Evolutionary conservation across 2,113 vertebrate species (phyloP).

Genomic region (Aegithalos caudatus): DNA sequence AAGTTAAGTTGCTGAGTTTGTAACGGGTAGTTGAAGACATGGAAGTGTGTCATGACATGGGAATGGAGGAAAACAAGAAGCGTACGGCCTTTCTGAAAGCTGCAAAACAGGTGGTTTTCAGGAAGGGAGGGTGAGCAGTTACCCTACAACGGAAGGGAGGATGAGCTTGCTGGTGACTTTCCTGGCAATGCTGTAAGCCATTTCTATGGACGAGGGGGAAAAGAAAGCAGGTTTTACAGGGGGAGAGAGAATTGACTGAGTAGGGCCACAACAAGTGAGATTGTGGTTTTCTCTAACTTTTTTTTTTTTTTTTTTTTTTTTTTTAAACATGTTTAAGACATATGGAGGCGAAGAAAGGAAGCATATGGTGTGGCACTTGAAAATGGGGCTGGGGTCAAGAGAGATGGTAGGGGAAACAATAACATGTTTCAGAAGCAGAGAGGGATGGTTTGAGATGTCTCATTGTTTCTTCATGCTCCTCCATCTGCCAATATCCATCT

Average conservation of each 20-base stretch:
- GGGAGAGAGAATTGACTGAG: not conserved
- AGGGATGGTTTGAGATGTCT: slow-evolving; percentile 38
- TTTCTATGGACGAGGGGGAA: not conserved
- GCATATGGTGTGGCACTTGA: slow-evolving; percentile 46
- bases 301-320: not conserved
- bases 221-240: not conserved
- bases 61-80: slow-evolving; percentile 50
- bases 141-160: not conserved
- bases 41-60: slow-evolving; percentile 35
- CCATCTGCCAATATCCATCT: slow-evolving; percentile 67
- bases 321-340: slow-evolving; percentile 1
- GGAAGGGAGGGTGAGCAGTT: slow-evolving; percentile 22
- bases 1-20: slow-evolving; percentile 11
- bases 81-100: not conserved
- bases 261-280: not conserved
- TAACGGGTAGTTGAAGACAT: not conserved
- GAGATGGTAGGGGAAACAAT: slow-evolving; percentile 61
- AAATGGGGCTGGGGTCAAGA: slow-evolving; percentile 32
- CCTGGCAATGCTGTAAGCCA: not conserved
- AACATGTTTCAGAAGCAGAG: slow-evolving; percentile 43
- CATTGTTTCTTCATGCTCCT: slow-evolving; percentile 59
- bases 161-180: not conserved
- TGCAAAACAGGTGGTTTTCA: slow-evolving; percentile 45
- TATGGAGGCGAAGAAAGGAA: slow-evolving; percentile 48
- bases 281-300: not conserved